Conservation (phyloP, 1,140 invertebrate species). For the Dreissena polymorpha region DNA sequence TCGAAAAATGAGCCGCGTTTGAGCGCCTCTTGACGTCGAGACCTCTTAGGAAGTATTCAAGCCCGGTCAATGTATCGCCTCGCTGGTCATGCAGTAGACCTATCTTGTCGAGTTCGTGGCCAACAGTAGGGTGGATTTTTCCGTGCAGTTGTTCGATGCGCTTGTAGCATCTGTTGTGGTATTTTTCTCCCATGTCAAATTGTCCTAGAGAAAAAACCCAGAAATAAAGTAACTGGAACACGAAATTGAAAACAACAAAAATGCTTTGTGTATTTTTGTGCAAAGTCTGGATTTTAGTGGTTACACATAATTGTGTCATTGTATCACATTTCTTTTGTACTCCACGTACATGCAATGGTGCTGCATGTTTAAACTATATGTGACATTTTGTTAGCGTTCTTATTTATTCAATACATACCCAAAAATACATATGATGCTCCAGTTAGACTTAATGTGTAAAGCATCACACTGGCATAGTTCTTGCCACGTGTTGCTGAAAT, state of each 20-base stretch:
- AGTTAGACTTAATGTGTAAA: not conserved
- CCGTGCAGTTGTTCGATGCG: not conserved
- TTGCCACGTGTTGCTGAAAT: not conserved
- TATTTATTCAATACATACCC: too few species aligned
- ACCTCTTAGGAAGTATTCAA: constrained; percentile 25
- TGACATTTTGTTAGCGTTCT: not conserved
- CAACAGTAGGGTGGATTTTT: constrained; percentile 24
- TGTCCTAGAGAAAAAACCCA: constrained; percentile 17
- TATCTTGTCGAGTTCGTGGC: constrained; percentile 29
- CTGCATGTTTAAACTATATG: not conserved
- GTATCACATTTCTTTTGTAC: too few species aligned
- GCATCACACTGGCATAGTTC: not conserved
- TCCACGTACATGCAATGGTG: too few species aligned
- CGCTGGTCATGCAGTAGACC: constrained; percentile 37
- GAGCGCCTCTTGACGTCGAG: constrained; percentile 21
- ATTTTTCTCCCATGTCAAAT: constrained; percentile 44
- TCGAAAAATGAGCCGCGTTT: not conserved
- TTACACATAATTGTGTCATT: not conserved
- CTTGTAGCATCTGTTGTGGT: constrained; percentile 27
- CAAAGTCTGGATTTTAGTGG: not conserved
- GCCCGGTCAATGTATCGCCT: constrained; percentile 18
- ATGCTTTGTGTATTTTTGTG: not conserved
- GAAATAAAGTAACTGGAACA: too few species aligned
- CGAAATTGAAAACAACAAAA: too few species aligned
- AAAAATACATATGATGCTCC: constrained; percentile 1